These are phyloP conservation scores for Riparia riparia DNA, from an alignment of 2,113 vertebrate genomes.

Conservation along the genomic window DNA sequence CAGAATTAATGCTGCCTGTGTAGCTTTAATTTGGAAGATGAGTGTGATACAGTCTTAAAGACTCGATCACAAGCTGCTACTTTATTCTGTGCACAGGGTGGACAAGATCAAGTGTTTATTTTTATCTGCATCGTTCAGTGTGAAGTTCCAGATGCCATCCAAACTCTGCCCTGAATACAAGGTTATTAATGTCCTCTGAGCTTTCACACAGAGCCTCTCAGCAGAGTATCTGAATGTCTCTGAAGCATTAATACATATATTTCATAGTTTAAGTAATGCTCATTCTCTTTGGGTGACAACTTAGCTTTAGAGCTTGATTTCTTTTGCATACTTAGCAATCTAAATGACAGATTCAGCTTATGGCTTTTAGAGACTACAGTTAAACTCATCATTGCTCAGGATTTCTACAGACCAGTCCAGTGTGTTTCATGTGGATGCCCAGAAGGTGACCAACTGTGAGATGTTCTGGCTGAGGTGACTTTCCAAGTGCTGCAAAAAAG, in stretches of 20 bases:
- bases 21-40: constrained; percentile 28
- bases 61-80: not conserved
- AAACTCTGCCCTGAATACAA: constrained; percentile 2
- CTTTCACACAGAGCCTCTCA: constrained; percentile 28
- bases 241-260: constrained; percentile 1
- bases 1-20: constrained; percentile 8
- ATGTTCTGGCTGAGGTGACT: not conserved
- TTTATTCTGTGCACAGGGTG: constrained; percentile 18
- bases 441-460: not conserved
- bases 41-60: not conserved
- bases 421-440: not conserved
- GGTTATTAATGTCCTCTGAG: constrained; percentile 39
- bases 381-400: not conserved
- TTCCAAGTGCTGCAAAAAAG: not conserved
- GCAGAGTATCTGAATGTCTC: constrained; percentile 9
- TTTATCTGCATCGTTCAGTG: constrained; percentile 4
- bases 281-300: constrained; percentile 37
- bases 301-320: constrained; percentile 45
- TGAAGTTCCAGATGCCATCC: constrained; percentile 33
- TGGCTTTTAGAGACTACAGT: not conserved
- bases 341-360: constrained; percentile 32
- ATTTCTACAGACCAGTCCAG: not conserved
- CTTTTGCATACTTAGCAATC: constrained; percentile 11
- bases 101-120: constrained; percentile 51
- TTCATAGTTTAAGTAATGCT: constrained; percentile 42